phyloP scores from a whole-genome alignment of 2,888 invertebrate species.

The Hydrotaea cyrtoneurina region DNA sequence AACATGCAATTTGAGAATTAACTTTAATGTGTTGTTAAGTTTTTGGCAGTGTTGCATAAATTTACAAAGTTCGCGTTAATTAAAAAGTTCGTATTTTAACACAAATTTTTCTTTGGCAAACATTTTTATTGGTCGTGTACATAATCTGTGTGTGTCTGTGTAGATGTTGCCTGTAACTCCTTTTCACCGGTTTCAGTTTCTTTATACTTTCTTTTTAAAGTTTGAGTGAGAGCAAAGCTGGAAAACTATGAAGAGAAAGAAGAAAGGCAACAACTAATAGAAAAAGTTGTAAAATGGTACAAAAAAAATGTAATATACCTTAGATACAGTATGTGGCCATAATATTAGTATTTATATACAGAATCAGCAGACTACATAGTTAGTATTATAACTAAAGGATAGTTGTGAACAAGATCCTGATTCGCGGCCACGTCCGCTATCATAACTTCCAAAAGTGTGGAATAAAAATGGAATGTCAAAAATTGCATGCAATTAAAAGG shows the following conservation, averaged over 20 bases:
- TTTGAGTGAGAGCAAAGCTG: slow-evolving; percentile 9
- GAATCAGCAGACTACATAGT: no score
- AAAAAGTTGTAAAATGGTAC: slow-evolving; percentile 46
- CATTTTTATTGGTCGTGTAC: slow-evolving; percentile 30
- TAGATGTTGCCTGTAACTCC: background rate
- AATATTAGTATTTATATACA: no score
- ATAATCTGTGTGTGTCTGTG: background rate
- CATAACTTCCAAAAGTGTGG: no score
- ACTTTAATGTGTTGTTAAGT: slow-evolving; percentile 40
- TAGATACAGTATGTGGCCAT: background rate
- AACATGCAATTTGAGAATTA: slow-evolving; percentile 37
- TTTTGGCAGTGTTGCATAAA: slow-evolving; percentile 38
- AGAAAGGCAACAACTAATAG: slow-evolving; percentile 34
- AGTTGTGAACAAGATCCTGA: no score
- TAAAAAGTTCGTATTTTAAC: slow-evolving; percentile 46
- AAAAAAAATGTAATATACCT: background rate
- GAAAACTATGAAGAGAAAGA: background rate
- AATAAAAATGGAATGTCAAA: no score
- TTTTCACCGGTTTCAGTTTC: slow-evolving; percentile 21
- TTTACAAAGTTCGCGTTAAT: slow-evolving; percentile 50
- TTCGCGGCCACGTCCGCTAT: no score
- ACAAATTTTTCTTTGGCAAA: slow-evolving; percentile 39
- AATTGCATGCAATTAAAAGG: no score
- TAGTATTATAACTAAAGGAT: no score
- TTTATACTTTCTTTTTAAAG: slow-evolving; percentile 39